phyloP scores from a whole-genome alignment of 1,140 invertebrate species.

The Cardiocondyla obscurior region DNA sequence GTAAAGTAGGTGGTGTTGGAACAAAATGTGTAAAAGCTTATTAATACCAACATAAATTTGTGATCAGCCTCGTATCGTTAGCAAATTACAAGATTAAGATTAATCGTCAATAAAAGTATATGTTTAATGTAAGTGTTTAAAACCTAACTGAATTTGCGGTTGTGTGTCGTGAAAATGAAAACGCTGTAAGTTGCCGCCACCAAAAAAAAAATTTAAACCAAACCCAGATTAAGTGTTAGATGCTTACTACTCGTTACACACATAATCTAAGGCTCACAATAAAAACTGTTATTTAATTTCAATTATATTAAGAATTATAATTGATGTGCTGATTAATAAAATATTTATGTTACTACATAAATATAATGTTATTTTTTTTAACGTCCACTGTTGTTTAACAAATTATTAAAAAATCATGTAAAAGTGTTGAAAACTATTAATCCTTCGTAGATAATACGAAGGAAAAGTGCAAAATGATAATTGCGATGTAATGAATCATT shows the following conservation, averaged over 20 bases:
- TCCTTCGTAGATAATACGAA: slow-evolving; percentile 37
- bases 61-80: neutral
- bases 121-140: slow-evolving; percentile 5
- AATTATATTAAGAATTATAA: neutral
- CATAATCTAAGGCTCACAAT: slow-evolving; percentile 32
- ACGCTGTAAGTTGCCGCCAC: slow-evolving; percentile 60
- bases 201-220: slow-evolving; percentile 61
- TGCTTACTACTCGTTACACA: slow-evolving; percentile 28
- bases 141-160: slow-evolving; percentile 74
- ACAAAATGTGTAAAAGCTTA: neutral
- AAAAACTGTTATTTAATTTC: slow-evolving; percentile 12
- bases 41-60: slow-evolving; percentile 11
- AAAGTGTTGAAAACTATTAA: slow-evolving; percentile 60
- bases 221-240: slow-evolving; percentile 56
- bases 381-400: neutral
- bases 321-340: slow-evolving; percentile 24
- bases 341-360: slow-evolving; percentile 12
- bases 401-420: slow-evolving; percentile 44
- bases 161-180: slow-evolving; percentile 66
- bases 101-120: slow-evolving; percentile 30
- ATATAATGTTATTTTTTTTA: slow-evolving; percentile 20
- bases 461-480: slow-evolving; percentile 45
- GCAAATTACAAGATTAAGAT: neutral
- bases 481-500: neutral
- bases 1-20: slow-evolving; percentile 71